Base-by-base conservation (phyloP, 2,113 vertebrate species). In the Strix aluco region DNA sequence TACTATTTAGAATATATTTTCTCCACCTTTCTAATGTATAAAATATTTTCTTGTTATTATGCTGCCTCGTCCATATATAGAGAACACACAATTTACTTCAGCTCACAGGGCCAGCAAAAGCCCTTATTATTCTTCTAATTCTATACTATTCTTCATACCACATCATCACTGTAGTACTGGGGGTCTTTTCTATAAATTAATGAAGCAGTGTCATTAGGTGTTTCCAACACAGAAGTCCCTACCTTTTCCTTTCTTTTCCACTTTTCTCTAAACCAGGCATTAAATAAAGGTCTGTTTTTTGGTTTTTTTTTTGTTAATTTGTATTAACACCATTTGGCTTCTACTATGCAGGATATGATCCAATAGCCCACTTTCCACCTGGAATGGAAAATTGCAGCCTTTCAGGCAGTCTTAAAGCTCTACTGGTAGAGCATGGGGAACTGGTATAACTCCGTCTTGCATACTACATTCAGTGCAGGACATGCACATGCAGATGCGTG, bases 41-140 rank as follows among this genome's bases (percentile, higher is more conserved):
- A 82, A 82, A 44, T 67, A 92, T 40, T 91, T 74, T 61, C 51
- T 73, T 70, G 2, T 22, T 55, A 29, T 19, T 90, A 14, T 22
- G 10, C 27, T 83, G 29, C 5, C 4, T 73, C 65, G 13, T 55
- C 15, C 38, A 36, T 3, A 62, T 7, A 61, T 4, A 12, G 17
- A 91, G 25, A 75, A n/a, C 3, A 36, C 5, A 46, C 2, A 67
- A 66, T 74, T 89, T 86, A 42, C 29, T 73, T 9, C n/a, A 44
- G 10, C 13, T 47, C 7, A 46, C 3, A 57, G 16, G 15, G 9
- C 10, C 30, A 47, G 4, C 1, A 78, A 90, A 44, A 8, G 0
- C 5, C 5, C 9, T 66, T 59, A 30, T 46, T 86, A 14, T 84
- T 85, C 4, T 38, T 70, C 22, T 85, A n/a, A 44, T 55, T 57